Evolutionary conservation across 2,888 invertebrate genomes (phyloP).

Genomic region (Eudemis profundana): DNA sequence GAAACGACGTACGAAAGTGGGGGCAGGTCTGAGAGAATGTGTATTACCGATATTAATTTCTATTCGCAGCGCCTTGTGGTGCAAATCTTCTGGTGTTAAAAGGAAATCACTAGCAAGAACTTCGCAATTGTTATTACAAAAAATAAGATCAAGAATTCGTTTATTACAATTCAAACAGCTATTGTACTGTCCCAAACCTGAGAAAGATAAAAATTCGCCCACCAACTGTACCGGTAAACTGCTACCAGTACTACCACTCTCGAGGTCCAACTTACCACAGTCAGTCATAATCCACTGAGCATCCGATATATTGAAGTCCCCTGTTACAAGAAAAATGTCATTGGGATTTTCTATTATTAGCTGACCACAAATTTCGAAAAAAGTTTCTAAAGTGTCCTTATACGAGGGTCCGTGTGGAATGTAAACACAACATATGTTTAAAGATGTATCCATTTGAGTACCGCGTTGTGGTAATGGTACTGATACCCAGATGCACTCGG

Average conservation of each 20-base stretch:
- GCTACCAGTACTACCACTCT: neutral
- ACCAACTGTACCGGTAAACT: neutral
- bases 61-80: neutral
- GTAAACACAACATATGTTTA: neutral
- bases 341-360: neutral
- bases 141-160: neutral
- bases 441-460: neutral
- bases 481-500: neutral
- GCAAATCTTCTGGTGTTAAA: constrained; percentile 3
- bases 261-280: too few relatives aligned
- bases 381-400: neutral
- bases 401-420: constrained; percentile 6
- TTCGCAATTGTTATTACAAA: neutral
- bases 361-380: neutral
- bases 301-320: neutral
- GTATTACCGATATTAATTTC: neutral
- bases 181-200: neutral
- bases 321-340: neutral
- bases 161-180: neutral
- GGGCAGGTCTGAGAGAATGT: neutral
- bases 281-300: neutral
- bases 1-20: neutral
- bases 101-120: neutral
- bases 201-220: neutral
- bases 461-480: neutral